These are phyloP conservation scores for Chaenogobius annularis DNA, from an alignment of 2,113 vertebrate genomes.

Conservation along the genomic window DNA sequence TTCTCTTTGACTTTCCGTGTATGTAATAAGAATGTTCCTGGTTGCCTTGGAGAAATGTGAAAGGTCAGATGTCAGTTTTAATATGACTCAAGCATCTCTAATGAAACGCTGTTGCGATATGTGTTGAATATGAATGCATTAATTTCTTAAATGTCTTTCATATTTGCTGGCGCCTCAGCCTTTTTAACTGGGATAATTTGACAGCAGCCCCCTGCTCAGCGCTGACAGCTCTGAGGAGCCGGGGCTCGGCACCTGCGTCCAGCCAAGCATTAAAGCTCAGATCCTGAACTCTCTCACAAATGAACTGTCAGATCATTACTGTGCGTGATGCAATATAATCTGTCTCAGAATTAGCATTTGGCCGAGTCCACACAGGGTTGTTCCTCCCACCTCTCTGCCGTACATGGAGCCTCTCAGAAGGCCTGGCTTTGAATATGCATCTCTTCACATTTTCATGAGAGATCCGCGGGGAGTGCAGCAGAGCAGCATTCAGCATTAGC, in stretches of 20 bases:
- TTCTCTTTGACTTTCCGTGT: conserved; percentile 81
- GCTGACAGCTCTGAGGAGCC: conserved; percentile 82
- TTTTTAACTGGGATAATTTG: conserved; percentile 86
- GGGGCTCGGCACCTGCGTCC: conserved; percentile 87
- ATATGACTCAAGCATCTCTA: conserved; percentile 78
- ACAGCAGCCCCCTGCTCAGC: conserved; percentile 84
- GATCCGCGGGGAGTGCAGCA: conserved; percentile 93
- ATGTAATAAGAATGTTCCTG: conserved; percentile 79
- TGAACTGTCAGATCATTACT: conserved; percentile 99
- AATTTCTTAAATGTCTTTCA: conserved; percentile 85
- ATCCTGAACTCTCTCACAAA: conserved; percentile 95
- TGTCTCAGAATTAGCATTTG: conserved; percentile 98
- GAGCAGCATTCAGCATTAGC: conserved; percentile 99
- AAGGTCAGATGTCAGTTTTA: conserved; percentile 87
- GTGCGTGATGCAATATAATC: conserved; percentile 99
- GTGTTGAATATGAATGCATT: conserved; percentile 85
- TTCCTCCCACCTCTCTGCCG: conserved; percentile 56
- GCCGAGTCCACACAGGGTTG: conserved; percentile 84
- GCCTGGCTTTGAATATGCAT: conserved; percentile 98
- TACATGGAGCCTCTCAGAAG: conserved; percentile 84
- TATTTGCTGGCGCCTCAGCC: conserved; percentile 77
- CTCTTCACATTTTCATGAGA: conserved; percentile 87
- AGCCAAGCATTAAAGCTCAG: conserved; percentile 89
- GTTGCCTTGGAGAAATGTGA: conserved; percentile 78
- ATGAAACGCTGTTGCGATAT: conserved; percentile 82